These are phyloP conservation scores for Hyles vespertilio DNA, from an alignment of 1,140 invertebrate species.

Conservation along the genomic window DNA sequence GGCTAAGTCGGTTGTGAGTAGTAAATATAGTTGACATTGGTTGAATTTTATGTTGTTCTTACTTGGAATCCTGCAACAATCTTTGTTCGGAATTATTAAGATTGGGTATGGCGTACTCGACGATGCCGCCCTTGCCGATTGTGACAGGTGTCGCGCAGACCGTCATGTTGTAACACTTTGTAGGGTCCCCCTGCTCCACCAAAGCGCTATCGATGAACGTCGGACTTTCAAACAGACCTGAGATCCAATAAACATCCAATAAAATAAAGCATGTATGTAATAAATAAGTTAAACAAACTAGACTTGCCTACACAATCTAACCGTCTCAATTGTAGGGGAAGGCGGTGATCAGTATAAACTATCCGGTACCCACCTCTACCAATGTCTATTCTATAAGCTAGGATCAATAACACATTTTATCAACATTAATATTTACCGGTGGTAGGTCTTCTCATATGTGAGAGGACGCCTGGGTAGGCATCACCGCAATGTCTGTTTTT, in stretches of 20 bases:
- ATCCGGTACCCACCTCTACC: too few species aligned
- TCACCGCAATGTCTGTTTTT: too few species aligned
- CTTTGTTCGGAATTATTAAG: conserved; percentile 41
- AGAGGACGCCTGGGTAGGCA: too few species aligned
- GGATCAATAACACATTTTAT: too few species aligned
- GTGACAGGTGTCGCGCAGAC: conserved; percentile 55
- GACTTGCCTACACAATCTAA: too few species aligned
- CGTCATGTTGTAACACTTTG: conserved; percentile 45
- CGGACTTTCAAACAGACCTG: conserved; percentile 49
- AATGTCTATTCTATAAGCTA: too few species aligned
- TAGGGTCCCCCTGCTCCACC: conserved; percentile 49
- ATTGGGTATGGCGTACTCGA: conserved; percentile 44
- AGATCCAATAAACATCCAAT: neutral
- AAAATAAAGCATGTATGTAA: too few species aligned
- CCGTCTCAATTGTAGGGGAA: too few species aligned
- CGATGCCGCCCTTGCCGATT: conserved; percentile 43
- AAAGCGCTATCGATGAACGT: conserved; percentile 58
- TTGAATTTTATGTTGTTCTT: conserved; percentile 10
- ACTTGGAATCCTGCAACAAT: conserved; percentile 50
- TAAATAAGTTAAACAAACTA: neutral
- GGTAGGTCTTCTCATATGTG: too few species aligned
- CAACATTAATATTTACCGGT: too few species aligned
- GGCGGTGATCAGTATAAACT: too few species aligned
- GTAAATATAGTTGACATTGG: too few species aligned
- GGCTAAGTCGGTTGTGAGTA: neutral